phyloP scores from a whole-genome alignment of 1,140 invertebrate species.

The Trypoxylus dichotomus region DNA sequence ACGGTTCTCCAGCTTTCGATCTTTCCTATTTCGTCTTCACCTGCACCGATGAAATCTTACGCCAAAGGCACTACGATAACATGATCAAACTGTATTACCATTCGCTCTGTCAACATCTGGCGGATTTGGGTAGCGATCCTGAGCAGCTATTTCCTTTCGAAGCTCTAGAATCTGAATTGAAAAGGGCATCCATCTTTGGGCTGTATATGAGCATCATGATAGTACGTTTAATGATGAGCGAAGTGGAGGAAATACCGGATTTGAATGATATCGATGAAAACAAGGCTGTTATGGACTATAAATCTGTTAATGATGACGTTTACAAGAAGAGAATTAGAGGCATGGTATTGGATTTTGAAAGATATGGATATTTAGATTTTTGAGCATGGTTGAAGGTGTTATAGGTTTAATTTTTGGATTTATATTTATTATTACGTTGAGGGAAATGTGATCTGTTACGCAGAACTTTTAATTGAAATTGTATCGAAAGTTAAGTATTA shows the following conservation, averaged over 20 bases:
- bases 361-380: conserved; percentile 6
- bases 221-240: not conserved
- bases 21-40: conserved; percentile 30
- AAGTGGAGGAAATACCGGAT: conserved; percentile 12
- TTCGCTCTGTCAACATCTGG: not conserved
- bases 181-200: conserved; percentile 8
- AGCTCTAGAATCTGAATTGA: conserved; percentile 25
- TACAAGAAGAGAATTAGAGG: not conserved
- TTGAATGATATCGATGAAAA: not conserved
- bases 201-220: not conserved
- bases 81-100: conserved; percentile 29
- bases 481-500: too few relatives aligned
- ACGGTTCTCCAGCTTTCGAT: conserved; percentile 29
- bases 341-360: not conserved
- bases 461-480: too few relatives aligned
- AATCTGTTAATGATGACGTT: not conserved
- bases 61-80: conserved; percentile 13
- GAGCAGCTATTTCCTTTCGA: conserved; percentile 14
- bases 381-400: not conserved
- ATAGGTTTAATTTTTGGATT: too few relatives aligned
- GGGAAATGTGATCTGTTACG: too few relatives aligned
- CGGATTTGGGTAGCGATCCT: conserved; percentile 20
- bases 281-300: not conserved
- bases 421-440: too few relatives aligned
- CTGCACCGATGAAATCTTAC: not conserved